Evolutionary conservation across 2,113 vertebrate species (phyloP).

Genomic region (Neogobius melanostomus): DNA sequence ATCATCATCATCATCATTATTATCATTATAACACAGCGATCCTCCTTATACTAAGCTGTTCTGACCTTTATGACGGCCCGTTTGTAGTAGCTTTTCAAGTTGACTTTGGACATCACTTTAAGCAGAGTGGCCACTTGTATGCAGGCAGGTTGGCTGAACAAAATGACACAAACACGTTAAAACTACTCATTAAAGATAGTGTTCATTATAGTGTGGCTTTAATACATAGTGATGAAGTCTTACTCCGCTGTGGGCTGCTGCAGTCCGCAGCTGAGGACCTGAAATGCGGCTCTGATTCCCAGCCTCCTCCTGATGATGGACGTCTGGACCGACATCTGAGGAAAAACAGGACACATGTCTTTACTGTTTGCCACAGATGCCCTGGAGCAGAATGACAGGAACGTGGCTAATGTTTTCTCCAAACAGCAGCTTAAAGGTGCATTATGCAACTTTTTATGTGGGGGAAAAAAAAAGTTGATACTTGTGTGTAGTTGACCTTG

Average conservation of each 20-base stretch:
- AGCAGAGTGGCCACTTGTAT: constrained; percentile 63
- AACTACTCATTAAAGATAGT: not conserved
- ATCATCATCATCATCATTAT: no score
- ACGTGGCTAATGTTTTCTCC: no score
- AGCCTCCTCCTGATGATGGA: constrained; percentile 88
- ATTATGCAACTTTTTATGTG: no score
- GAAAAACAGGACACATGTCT: constrained; percentile 12
- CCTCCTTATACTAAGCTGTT: not conserved
- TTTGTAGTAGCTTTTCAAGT: constrained; percentile 82
- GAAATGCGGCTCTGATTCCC: constrained; percentile 89
- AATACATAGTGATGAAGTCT: not conserved
- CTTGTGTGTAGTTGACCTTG: no score
- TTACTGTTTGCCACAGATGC: no score
- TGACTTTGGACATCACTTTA: constrained; percentile 79
- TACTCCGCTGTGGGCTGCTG: constrained; percentile 21
- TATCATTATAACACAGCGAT: no score
- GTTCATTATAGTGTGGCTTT: not conserved
- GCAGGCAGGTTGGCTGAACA: constrained; percentile 70
- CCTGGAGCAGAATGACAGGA: no score
- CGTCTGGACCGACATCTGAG: constrained; percentile 90
- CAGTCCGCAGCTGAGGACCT: constrained; percentile 80
- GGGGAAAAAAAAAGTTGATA: no score
- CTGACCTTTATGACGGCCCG: constrained; percentile 79
- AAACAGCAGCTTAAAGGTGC: no score
- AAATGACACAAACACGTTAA: not conserved